phyloP scores from a whole-genome alignment of 2,888 invertebrate species.

The Lepidonotus clava region DNA sequence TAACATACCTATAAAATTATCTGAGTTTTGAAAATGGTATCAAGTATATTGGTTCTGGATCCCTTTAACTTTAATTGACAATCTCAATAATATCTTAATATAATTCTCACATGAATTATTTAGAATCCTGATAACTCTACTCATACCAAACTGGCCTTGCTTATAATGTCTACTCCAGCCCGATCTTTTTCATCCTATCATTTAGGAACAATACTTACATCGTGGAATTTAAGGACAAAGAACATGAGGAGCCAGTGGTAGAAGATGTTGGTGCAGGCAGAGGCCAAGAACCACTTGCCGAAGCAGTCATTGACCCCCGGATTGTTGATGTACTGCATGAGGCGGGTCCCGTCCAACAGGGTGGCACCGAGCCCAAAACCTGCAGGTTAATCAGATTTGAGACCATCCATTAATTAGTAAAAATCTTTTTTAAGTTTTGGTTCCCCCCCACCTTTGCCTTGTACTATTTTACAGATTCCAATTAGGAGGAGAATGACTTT shows the following conservation, averaged over 20 bases:
- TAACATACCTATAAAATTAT: no score
- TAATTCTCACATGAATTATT: no score
- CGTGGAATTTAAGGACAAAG: constrained; percentile 3
- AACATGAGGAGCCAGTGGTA: constrained; percentile 5
- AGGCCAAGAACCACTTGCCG: neutral
- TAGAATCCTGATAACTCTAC: no score
- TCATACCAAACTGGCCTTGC: no score
- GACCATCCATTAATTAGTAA: neutral
- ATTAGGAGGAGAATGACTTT: neutral
- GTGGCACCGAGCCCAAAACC: constrained; percentile 31
- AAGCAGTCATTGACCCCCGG: neutral
- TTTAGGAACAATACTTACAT: constrained; percentile 31
- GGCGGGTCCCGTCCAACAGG: neutral
- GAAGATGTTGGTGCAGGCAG: neutral
- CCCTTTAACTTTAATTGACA: no score
- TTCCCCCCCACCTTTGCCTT: neutral
- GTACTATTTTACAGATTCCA: neutral
- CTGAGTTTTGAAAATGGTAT: no score
- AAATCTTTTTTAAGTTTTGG: neutral
- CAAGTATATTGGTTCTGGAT: no score
- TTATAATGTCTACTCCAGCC: no score
- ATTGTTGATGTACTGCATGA: constrained; percentile 29
- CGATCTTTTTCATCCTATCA: no score
- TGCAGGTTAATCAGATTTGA: neutral
- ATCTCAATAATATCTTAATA: no score